Base-by-base conservation (phyloP, 2,113 vertebrate species). In the Notiomystis cincta region DNA sequence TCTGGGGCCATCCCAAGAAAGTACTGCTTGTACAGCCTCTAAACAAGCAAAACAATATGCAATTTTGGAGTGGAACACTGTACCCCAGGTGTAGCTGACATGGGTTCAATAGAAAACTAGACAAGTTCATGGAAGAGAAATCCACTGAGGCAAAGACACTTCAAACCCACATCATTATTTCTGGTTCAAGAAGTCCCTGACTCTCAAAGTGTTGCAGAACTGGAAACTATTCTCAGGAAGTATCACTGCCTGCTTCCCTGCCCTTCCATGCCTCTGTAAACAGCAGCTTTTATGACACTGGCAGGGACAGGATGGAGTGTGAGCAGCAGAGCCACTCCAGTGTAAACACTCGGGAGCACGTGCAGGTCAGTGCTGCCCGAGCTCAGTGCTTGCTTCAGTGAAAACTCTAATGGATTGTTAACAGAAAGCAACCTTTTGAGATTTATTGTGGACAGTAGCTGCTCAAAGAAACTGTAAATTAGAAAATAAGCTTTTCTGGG, bases 401-500 rank as follows among this genome's bases (percentile, higher is more conserved):
- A 93, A 95, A 95, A 40, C 40, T 70, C 51, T 51, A 71, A 87
- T 11, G 37, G 62, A 76, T 42, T 77, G 35, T 38, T 53, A 82
- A 80, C 45, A 90, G 75, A 94, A 92, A 88, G 27, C 61, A 88
- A 92, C 85, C 31, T 93, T 94, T 76, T 57, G 40, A 85, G 73
- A 79, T 83, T 91, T 82, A 73, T 40, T 91, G 35, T 60, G 35
- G 48, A 93, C 45, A 82, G 66, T 50, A 70, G 76, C 60, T 82
- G 50, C 61, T 80, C 89, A 93, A 88, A 93, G 31, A 79, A 90
- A 62, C 18, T 86, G 65, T 65, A 92, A 91, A 96, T 61, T 80
- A 82, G 61, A 87, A 38, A 89, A 81, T 42, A 64, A 89, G 79
- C 9, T 73, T 88, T 88, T 64, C 85, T 90, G 87, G 58, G 84